Evolutionary conservation across 2,113 vertebrate species (phyloP).

Genomic region (Apistogramma diplotaenia): DNA sequence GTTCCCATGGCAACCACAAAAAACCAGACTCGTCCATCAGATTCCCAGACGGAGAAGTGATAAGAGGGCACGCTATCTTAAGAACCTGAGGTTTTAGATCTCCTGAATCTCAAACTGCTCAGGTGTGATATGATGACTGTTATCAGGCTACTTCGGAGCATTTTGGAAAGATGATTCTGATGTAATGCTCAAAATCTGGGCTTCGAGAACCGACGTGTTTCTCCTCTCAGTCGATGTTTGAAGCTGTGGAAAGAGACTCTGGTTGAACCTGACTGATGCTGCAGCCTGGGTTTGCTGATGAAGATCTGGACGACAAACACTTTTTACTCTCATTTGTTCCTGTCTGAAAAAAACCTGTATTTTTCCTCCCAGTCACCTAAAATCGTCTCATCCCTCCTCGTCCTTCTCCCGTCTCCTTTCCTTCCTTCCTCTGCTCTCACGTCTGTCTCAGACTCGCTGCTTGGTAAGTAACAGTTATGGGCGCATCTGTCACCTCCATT

Average conservation of each 20-base stretch:
- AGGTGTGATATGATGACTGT: not conserved
- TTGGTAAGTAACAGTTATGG: slow-evolving; percentile 43
- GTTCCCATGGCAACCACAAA: too few species aligned
- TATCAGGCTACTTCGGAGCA: not conserved
- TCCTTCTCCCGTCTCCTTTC: not conserved
- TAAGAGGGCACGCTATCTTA: not conserved
- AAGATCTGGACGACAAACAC: too few species aligned
- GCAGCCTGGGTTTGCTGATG: not conserved
- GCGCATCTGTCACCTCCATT: slow-evolving; percentile 56
- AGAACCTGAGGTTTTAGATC: too few species aligned
- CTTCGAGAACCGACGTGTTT: not conserved
- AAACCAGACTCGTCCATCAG: too few species aligned
- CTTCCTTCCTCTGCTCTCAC: not conserved
- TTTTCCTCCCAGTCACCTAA: not conserved
- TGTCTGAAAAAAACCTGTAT: not conserved
- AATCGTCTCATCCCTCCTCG: not conserved
- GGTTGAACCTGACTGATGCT: not conserved
- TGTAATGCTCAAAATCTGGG: not conserved
- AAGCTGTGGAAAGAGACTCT: not conserved
- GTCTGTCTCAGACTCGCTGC: slow-evolving; percentile 1
- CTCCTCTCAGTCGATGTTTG: not conserved
- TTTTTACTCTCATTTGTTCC: not conserved
- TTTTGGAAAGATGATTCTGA: not conserved
- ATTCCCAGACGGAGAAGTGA: too few species aligned
- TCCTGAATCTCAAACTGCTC: not conserved